Base-by-base conservation (phyloP, 2,797 vertebrate species). In the Xerus rutilus region DNA sequence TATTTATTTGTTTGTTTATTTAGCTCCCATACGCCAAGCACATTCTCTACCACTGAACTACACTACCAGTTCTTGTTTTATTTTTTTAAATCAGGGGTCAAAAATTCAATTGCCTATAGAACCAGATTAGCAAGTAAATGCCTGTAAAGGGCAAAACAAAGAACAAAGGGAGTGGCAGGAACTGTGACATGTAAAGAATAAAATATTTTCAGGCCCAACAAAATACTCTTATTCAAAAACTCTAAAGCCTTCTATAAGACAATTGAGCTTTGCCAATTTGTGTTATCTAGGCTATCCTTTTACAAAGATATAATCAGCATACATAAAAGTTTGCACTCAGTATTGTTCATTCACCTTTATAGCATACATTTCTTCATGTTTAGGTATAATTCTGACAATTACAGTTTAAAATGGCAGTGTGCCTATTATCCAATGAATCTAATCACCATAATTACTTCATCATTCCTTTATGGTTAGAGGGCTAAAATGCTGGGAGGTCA, bases 71-170 rank as follows among this genome's bases (percentile, higher is more conserved):
- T 35, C 20, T 92, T 49, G 17, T 54, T 59, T 90, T 81, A 76
- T 59, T 49, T 91, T 88, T 70, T 86, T 39, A 11, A 92, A 65
- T 69, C 59, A 91, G 21, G 76, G 47, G 67, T 74, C 76, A 92
- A 93, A 95, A 89, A 39, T 73, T 49, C 64, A 91, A 83, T 17
- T 67, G 43, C 39, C 64, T 69, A 57, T 2, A 85, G 21, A 96
- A 65, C 17, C 45, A 39, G 73, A 86, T 5, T 78, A 49, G 54
- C 90, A 73, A 86, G 79, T n/a, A 73, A 76, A 57, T 15, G 23
- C 64, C n/a, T n/a, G 5, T 13, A 43, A 90, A 65, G 69, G 64
- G 32, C 39, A 64, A 79, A 89, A 47, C 1, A 57, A 89, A 86
- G 65, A 70, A 47, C 18, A 43, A 72, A 91, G 43, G 15, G 18